Conservation (phyloP, 2,113 vertebrate species). For the Lipotes vexillifer region DNA sequence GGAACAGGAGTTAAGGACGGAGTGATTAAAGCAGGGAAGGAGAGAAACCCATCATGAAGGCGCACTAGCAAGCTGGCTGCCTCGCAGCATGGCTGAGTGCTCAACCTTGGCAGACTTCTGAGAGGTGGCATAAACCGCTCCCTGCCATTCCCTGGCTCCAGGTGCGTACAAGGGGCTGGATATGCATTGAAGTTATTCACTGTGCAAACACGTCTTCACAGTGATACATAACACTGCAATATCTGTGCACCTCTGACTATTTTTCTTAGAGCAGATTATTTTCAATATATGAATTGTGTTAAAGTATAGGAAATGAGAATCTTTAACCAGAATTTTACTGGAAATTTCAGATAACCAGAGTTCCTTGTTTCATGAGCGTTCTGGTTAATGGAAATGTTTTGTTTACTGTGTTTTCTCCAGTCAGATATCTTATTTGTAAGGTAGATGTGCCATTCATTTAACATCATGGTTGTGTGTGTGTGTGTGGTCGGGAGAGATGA, state of each 20-base stretch:
- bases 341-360: not conserved
- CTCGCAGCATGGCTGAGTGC: not conserved
- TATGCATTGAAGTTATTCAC: not conserved
- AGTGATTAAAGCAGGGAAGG: not conserved
- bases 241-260: not conserved
- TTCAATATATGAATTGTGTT: not conserved
- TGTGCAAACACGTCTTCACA: not conserved
- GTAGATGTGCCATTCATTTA: not conserved
- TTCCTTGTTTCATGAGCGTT: not conserved
- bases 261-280: not conserved
- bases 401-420: not conserved
- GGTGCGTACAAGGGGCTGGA: rapidly evolving
- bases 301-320: not conserved
- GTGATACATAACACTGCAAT: not conserved
- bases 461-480: not conserved
- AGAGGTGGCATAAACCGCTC: not conserved
- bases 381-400: not conserved
- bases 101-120: not conserved
- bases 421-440: not conserved
- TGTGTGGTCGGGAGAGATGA: not conserved
- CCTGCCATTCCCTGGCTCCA: not conserved
- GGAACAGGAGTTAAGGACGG: not conserved
- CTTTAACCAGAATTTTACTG: not conserved
- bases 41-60: not conserved
- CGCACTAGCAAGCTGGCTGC: not conserved